Evolutionary conservation across 53 echinoderm and acorn worm genomes (phyloP).

Genomic region (Holothuria leucospilota): DNA sequence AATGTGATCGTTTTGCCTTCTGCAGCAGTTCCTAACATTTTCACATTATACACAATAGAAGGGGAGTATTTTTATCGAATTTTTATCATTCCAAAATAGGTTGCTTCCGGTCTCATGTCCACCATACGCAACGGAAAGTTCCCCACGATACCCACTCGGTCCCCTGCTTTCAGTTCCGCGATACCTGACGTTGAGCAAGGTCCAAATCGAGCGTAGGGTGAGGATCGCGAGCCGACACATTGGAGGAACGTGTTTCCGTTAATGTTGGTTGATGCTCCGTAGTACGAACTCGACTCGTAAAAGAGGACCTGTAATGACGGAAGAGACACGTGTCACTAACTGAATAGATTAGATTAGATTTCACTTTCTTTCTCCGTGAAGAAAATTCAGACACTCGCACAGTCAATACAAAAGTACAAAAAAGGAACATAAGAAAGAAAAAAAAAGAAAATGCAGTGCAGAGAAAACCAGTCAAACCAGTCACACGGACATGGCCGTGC

Average conservation of each 20-base stretch:
- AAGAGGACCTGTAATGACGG: constrained; percentile 71
- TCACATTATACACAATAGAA: no score
- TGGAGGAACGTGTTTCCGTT: constrained; percentile 76
- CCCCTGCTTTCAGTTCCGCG: constrained; percentile 67
- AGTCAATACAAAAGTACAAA: no score
- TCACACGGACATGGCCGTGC: no score
- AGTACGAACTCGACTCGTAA: constrained; percentile 88
- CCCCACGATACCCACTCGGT: constrained; percentile 79
- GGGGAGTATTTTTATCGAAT: constrained; percentile 23
- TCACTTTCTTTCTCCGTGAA: no score
- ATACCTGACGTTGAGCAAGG: constrained; percentile 84
- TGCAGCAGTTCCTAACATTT: no score
- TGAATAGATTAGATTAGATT: no score
- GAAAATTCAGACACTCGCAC: no score
- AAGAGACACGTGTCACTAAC: not conserved
- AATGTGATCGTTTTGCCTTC: no score
- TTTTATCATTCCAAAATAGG: constrained; percentile 93
- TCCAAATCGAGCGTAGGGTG: constrained; percentile 76
- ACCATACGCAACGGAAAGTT: constrained; percentile 75
- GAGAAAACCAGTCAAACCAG: no score
- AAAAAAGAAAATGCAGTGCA: no score
- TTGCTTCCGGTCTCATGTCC: constrained; percentile 84
- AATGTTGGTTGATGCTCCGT: constrained; percentile 83
- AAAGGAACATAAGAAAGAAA: no score
- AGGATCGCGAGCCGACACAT: constrained; percentile 81